A percentile compares a stretch with the other conserved stretches of the same genome.
These are phyloP conservation scores for Craniophora ligustri DNA, from an alignment of 2,888 invertebrate species.

Conservation along the genomic window DNA sequence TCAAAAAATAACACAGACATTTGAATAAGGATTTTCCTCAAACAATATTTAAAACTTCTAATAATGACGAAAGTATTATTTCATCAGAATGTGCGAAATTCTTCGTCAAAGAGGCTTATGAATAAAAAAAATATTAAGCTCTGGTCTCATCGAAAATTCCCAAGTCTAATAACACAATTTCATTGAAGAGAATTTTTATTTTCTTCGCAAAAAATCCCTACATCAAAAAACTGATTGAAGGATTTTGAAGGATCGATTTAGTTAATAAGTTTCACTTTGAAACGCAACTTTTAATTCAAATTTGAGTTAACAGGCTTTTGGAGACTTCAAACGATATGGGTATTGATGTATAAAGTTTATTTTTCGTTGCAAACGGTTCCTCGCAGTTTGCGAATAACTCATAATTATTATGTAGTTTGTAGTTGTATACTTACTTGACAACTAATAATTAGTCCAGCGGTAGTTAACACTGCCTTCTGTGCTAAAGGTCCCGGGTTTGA, in stretches of 20 bases:
- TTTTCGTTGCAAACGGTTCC: too few species aligned
- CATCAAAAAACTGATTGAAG: background rate
- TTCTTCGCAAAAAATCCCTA: constrained; percentile 9
- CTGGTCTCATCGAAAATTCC: constrained; percentile 52
- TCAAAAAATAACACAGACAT: constrained; percentile 20
- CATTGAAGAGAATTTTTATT: constrained; percentile 27
- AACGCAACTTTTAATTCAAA: background rate
- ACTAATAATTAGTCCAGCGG: too few species aligned
- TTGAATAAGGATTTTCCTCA: constrained; percentile 24
- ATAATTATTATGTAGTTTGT: too few species aligned
- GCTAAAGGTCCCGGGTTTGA: too few species aligned
- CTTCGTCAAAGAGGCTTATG: constrained; percentile 44
- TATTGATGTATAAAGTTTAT: background rate
- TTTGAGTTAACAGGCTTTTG: background rate
- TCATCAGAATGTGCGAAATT: constrained; percentile 28
- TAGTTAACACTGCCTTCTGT: too few species aligned
- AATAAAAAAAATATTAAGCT: constrained; percentile 40
- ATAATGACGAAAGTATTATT: constrained; percentile 38
- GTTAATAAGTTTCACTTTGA: background rate
- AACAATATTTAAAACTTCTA: constrained; percentile 35
- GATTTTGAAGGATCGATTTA: background rate
- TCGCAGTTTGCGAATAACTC: too few species aligned
- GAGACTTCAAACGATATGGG: background rate
- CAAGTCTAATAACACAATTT: constrained; percentile 63
- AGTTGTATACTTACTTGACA: too few species aligned